phyloP scores from a whole-genome alignment of 2,888 invertebrate genomes.

The Ashinkailepas kermadecensis region DNA sequence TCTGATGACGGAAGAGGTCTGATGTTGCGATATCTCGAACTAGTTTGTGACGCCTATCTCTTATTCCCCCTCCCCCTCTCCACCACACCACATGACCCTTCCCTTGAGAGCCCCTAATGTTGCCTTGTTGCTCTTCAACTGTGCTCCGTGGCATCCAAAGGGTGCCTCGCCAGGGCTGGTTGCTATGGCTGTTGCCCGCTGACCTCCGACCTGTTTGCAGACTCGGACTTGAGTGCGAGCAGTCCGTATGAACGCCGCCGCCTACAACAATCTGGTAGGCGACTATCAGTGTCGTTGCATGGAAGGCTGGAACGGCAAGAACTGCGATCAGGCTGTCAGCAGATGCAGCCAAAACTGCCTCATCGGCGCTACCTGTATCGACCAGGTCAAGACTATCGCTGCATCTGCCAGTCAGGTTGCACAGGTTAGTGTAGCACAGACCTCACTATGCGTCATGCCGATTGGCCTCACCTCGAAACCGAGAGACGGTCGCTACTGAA shows the following conservation, averaged over 20 bases:
- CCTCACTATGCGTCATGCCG: too few species aligned
- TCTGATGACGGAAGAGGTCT: too few species aligned
- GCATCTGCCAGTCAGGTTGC: slow-evolving; percentile 78
- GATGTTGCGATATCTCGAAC: too few species aligned
- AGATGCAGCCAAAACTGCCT: slow-evolving; percentile 82
- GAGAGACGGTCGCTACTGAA: too few species aligned
- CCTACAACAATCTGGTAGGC: slow-evolving; percentile 75
- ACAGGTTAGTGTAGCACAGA: slow-evolving; percentile 50
- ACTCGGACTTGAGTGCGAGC: slow-evolving; percentile 68
- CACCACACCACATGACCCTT: too few species aligned
- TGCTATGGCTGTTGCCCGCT: slow-evolving; percentile 20
- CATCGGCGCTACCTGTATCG: slow-evolving; percentile 85
- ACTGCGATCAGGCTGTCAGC: slow-evolving; percentile 80
- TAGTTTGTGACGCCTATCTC: too few species aligned
- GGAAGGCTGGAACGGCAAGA: slow-evolving; percentile 75
- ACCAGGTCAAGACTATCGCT: slow-evolving; percentile 83
- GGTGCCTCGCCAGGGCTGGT: background rate
- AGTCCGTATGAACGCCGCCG: slow-evolving; percentile 80
- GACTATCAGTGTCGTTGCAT: slow-evolving; percentile 77
- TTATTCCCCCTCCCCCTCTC: too few species aligned
- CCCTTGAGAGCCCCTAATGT: too few species aligned
- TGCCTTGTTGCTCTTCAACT: too few species aligned
- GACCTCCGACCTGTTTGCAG: slow-evolving; percentile 43
- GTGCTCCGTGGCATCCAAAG: too few species aligned
- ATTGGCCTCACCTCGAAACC: too few species aligned